phyloP scores from a whole-genome alignment of 1,140 invertebrate species.

The Ylistrum balloti region DNA sequence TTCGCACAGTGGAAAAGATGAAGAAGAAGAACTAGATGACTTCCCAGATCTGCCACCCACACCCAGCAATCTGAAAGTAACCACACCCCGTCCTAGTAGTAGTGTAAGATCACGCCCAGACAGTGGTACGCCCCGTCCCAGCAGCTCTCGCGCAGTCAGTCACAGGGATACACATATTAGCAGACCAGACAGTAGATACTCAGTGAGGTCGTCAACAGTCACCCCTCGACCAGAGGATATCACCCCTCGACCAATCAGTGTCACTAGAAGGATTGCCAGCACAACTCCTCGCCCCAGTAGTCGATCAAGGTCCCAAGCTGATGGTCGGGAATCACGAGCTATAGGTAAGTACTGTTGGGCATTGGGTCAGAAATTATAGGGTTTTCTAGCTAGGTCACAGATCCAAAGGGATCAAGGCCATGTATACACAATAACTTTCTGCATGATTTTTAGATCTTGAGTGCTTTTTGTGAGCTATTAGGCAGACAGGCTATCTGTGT shows the following conservation, averaged over 20 bases:
- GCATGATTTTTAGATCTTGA: no score
- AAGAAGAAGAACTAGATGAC: not conserved
- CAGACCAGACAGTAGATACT: not conserved
- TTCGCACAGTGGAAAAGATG: not conserved
- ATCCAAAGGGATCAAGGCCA: no score
- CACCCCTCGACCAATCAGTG: constrained; percentile 9
- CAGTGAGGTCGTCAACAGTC: not conserved
- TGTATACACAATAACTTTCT: no score
- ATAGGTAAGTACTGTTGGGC: constrained; percentile 66
- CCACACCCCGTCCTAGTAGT: constrained; percentile 37
- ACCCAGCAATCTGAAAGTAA: constrained; percentile 1
- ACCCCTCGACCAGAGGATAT: not conserved
- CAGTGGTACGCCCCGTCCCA: constrained; percentile 2
- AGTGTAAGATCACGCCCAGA: not conserved
- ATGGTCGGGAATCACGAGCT: constrained; percentile 63
- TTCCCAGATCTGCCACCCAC: constrained; percentile 40
- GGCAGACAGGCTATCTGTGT: no score
- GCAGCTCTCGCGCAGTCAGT: not conserved
- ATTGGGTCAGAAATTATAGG: no score
- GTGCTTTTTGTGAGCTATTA: no score
- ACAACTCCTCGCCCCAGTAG: constrained; percentile 41
- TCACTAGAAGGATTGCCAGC: not conserved
- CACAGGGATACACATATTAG: not conserved
- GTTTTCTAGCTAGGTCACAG: no score
- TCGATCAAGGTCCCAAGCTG: constrained; percentile 41